Base-by-base conservation (phyloP, 2,888 invertebrate species). In the Caenorhabditis virilis region DNA sequence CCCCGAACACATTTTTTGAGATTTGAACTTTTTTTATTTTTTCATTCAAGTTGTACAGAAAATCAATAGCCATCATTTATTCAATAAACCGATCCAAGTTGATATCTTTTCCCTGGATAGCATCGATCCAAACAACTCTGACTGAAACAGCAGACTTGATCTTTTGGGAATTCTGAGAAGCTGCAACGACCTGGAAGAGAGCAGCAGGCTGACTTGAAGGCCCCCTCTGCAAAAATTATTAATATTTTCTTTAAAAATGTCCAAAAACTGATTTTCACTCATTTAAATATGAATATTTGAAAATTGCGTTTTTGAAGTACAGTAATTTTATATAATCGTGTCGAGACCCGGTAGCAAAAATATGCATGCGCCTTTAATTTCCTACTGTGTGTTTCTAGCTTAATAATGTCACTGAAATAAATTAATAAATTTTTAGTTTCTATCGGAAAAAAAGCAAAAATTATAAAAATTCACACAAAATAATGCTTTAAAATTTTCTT, bases 91-190 rank as follows among this genome's bases (percentile, higher is more conserved):
- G 54, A 54, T 22, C 79, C 80, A 26, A 76, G 54, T 46, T 74
- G 69, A 58, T 77, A 72, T 18, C 64, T 52, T 46, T 78, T 78
- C n/a, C 74, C 74, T 5, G 80, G 79, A 49, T 76, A 80, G 71
- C 80, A 80, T 7, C 77, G 68, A 16, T 72, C 54, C 11, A 80
- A 60, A 39, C 80, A 80, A 1, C 61, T 63, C 22, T 80, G 57
- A 15, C 77, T 75, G 64, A 80, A 75, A 41, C 80, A 80, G 61
- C 80, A 80, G 2, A 72, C 72, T 43, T 66, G 42, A 42, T 61
- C 61, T n/a, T 53, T 60, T 4, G 61, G 57, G 30, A 62, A 61
- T n/a, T 67, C 57, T 9, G 53, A 53, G 50, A 46, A 61, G 25
- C 51, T 56, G 50, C 59, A 65, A 4, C 30, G 41, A 18, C 58